A percentile compares a stretch with the other conserved stretches of the same genome.
These are phyloP conservation scores for Dreissena polymorpha DNA, from an alignment of 1,140 invertebrate genomes.

Conservation along the genomic window DNA sequence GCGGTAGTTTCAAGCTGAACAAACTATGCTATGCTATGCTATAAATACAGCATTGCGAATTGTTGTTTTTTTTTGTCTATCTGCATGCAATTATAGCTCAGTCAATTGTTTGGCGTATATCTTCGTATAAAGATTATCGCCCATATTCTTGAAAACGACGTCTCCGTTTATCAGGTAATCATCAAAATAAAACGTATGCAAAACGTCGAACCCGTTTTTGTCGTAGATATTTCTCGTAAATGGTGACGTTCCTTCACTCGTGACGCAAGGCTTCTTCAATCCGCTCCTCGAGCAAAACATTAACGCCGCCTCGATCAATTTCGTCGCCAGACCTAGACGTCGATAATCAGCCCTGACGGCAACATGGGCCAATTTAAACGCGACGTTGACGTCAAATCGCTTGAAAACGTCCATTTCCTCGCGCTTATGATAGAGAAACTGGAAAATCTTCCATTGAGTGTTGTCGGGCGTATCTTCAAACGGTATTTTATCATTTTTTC, in stretches of 20 bases:
- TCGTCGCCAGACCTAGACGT: slow-evolving; percentile 13
- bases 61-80: too few relatives aligned
- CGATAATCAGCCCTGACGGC: slow-evolving; percentile 11
- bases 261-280: slow-evolving; percentile 8
- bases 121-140: slow-evolving; percentile 16
- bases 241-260: slow-evolving; percentile 24
- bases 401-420: slow-evolving; percentile 32
- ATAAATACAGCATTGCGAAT: too few relatives aligned
- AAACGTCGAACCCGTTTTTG: slow-evolving; percentile 24
- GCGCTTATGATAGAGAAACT: slow-evolving; percentile 13
- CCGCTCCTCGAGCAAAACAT: slow-evolving; percentile 24
- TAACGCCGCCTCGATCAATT: slow-evolving; percentile 13
- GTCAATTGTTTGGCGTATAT: slow-evolving; percentile 27
- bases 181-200: slow-evolving; percentile 24
- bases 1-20: too few relatives aligned
- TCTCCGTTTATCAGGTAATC: slow-evolving; percentile 47
- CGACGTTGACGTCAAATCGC: slow-evolving; percentile 2
- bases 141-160: slow-evolving; percentile 42
- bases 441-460: neutral
- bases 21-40: too few relatives aligned
- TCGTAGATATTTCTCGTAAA: slow-evolving; percentile 42
- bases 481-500: neutral
- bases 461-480: too few relatives aligned
- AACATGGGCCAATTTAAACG: slow-evolving; percentile 9
- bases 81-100: too few relatives aligned